phyloP scores from a whole-genome alignment of 2,113 vertebrate genomes.

The Equus przewalskii region DNA sequence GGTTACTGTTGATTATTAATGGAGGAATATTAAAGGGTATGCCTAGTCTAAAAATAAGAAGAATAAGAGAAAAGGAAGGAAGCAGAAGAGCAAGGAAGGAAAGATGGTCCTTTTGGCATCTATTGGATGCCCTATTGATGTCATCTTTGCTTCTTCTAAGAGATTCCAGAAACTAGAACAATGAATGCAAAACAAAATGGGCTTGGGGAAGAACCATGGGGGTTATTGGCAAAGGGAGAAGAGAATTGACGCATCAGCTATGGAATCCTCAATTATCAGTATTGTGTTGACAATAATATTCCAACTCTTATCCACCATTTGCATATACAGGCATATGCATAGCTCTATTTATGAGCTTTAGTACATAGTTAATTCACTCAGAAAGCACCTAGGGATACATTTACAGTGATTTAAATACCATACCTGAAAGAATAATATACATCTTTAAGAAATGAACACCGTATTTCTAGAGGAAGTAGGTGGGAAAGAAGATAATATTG shows the following conservation, averaged over 20 bases:
- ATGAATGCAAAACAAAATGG: not conserved
- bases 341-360: not conserved
- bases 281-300: not conserved
- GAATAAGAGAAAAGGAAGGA: not conserved
- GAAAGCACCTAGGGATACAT: not conserved
- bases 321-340: not conserved
- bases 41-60: not conserved
- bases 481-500: not conserved
- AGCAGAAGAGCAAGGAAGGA: not conserved
- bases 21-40: not conserved
- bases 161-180: not conserved
- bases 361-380: not conserved
- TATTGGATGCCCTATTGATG: not conserved
- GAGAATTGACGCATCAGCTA: not conserved
- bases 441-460: constrained; percentile 13
- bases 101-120: not conserved
- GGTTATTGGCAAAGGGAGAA: not conserved
- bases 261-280: not conserved
- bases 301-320: not conserved
- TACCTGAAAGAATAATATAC: not conserved
- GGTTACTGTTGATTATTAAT: not conserved
- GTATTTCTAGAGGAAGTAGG: not conserved
- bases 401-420: not conserved
- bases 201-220: not conserved
- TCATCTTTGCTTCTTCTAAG: not conserved